Percentiles rank a stretch among this genome's conserved stretches.
Evolutionary conservation across 2,113 vertebrate species (phyloP).

Genomic region (Sisor rabdophorus): DNA sequence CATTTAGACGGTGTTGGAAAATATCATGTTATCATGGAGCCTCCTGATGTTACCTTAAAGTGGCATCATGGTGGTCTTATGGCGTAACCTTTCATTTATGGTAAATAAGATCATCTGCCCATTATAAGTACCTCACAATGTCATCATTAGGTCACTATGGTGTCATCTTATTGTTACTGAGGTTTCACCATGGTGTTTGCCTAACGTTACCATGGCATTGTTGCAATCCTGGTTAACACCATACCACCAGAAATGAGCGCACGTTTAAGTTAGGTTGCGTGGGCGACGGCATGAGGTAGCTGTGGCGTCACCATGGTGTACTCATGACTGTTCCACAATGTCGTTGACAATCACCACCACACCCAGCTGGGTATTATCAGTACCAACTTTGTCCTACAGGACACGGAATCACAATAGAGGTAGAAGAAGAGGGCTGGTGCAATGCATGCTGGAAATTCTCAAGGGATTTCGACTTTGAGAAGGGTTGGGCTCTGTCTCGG

Average conservation of each 20-base stretch:
- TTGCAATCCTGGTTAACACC: neutral
- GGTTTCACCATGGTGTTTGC: neutral
- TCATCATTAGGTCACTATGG: neutral
- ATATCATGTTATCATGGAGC: neutral
- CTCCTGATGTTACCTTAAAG: neutral
- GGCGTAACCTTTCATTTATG: neutral
- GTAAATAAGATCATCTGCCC: neutral
- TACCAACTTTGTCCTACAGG: slow-evolving; percentile 58
- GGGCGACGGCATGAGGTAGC: neutral
- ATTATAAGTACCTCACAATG: neutral
- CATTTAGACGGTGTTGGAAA: neutral
- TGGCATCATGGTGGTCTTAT: neutral
- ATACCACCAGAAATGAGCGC: neutral
- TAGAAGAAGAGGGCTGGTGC: slow-evolving; percentile 68
- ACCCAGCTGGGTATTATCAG: slow-evolving; percentile 22
- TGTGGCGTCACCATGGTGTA: slow-evolving; percentile 15
- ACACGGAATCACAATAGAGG: slow-evolving; percentile 54
- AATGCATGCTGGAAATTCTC: slow-evolving; percentile 75
- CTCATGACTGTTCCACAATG: slow-evolving; percentile 19
- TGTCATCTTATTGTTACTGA: neutral
- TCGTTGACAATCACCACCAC: slow-evolving; percentile 26
- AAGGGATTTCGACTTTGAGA: slow-evolving; percentile 47
- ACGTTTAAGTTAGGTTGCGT: neutral
- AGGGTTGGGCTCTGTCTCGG: slow-evolving; percentile 48
- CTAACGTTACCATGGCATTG: neutral